phyloP scores from a whole-genome alignment of 2,888 invertebrate species.

The Sinhomidia bicolor region DNA sequence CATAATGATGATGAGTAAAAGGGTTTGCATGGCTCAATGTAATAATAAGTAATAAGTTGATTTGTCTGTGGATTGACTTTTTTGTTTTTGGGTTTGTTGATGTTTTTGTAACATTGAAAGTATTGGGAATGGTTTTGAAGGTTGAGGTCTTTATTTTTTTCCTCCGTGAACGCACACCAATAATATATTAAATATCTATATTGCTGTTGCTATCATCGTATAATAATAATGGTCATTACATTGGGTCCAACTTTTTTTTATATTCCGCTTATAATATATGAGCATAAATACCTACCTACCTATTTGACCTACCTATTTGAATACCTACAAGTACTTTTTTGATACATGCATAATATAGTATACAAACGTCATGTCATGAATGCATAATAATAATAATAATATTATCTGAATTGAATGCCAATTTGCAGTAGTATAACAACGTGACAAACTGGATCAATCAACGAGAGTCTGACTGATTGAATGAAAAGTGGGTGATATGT shows the following conservation, averaged over 20 bases:
- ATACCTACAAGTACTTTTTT: not conserved
- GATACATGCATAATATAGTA: not conserved
- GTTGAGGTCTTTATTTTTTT: slow-evolving; percentile 59
- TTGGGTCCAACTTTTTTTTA: too few relatives aligned
- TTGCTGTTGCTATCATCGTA: slow-evolving; percentile 15
- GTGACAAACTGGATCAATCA: slow-evolving; percentile 66
- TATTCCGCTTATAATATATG: too few relatives aligned
- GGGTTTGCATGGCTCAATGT: slow-evolving; percentile 2
- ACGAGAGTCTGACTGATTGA: slow-evolving; percentile 64
- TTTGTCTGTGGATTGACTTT: slow-evolving; percentile 49
- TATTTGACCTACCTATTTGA: too few relatives aligned
- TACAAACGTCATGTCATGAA: slow-evolving; percentile 16
- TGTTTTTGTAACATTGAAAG: slow-evolving; percentile 3
- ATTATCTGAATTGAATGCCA: slow-evolving; percentile 40
- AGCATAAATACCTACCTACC: too few relatives aligned
- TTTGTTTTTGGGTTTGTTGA: not conserved
- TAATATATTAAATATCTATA: not conserved
- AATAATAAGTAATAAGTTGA: slow-evolving; percentile 1
- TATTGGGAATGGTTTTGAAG: slow-evolving; percentile 52
- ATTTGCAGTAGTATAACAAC: slow-evolving; percentile 30
- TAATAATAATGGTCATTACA: not conserved
- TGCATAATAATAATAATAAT: slow-evolving; percentile 34
- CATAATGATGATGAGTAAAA: slow-evolving; percentile 11
- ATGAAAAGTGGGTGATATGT: slow-evolving; percentile 65
- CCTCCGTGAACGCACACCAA: not conserved